Base-by-base conservation (phyloP, 2,797 vertebrate species). In the Paratrypauchen microcephalus region DNA sequence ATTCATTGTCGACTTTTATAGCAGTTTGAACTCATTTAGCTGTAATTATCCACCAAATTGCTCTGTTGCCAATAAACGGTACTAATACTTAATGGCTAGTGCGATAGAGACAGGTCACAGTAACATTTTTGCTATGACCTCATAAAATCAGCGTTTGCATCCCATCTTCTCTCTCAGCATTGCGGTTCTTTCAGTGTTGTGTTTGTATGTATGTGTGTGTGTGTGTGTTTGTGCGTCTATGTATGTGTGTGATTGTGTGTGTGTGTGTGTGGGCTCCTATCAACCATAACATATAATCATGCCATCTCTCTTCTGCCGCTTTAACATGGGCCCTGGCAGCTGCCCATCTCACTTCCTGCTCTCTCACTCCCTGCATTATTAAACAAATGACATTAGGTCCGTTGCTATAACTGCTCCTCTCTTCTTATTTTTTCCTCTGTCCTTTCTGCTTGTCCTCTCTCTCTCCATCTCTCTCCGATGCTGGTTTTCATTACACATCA, bases 401-500 rank as follows among this genome's bases (percentile, higher is more conserved):
- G 11, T 41, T 32, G n/a, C 41, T 83, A 77, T 83, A 81, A 58
- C 66, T 67, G 75, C 80, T 81, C 76, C 26, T 65, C 26, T 52
- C 48, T n/a, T 66, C 45, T 56, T 28, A 2, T 5, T 75, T 83
- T 64, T 69, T 24, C 54, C 71, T 71, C 57, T 12, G 18, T 70
- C 57, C 5, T 19, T 36, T 75, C 63, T 54, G 83, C 82, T 90
- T n/a, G 84, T 80, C 89, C 69, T 65, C 66, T 11, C 0, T 71
- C 65, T 71, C 84, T 69, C 71, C 16, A 41, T 55, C 54, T 56
- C 54, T 56, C 77, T 62, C 70, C 61, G 69, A 75, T 72, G 66
- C 72, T 19, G 65, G 83, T 71, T 83, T 84, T 82, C 81, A 75
- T 92, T 91, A 86, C 88, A 88, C 82, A 85, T 91, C 87, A 89